Evolutionary conservation across 2,797 vertebrate genomes (phyloP), one percentile per base, ranked within the genome.

Genomic region (Acipenser oxyrinchus): DNA sequence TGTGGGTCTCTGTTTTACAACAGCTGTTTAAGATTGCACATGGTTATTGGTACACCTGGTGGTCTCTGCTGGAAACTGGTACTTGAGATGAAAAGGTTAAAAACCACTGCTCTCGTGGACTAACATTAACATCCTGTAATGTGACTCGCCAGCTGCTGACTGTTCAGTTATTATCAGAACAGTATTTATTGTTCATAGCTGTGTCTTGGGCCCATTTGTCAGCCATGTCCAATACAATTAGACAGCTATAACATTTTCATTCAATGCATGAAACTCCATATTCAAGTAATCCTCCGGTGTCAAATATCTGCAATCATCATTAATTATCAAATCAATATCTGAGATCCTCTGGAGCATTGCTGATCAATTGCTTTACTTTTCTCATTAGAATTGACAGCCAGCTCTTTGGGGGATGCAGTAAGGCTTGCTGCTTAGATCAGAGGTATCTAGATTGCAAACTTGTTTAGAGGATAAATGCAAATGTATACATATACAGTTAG

Each of bases 241-340:
- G 55, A n/a, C 11, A 13, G 55, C 11, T 11, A 13, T n/a, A 58
- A 58, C 55, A 58, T 83, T 75, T 62, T 78, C 71, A 80, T 83
- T 80, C 73, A 70, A 67, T 66, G 71, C 62, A 11, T 78, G 74
- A 78, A 75, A 66, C 71, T 70, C 62, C 63, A n/a, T 78, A 68
- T 71, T 82, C 72, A 75, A 37, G 63, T 70, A 67, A 8, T 75
- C 62, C 75, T 55, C 68, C 64, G 71, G 53, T n/a, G 74, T 64
- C 71, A 64, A 68, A 82, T 79, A 72, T 60, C 37, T 72, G 7
- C 64, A 52, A 68, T 69, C 74, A 73, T 75, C 72, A 78, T 81
- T 79, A 83, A 81, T 80, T 82, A 79, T 66, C 72, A 81, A 82
- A 81, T 82, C 72, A 67, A 76, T 83, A 70, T 12, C 64, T 70